Percentiles rank a stretch among this genome's conserved stretches.
Conservation (phyloP, 1,140 invertebrate species). For the Brachionus angularis region DNA sequence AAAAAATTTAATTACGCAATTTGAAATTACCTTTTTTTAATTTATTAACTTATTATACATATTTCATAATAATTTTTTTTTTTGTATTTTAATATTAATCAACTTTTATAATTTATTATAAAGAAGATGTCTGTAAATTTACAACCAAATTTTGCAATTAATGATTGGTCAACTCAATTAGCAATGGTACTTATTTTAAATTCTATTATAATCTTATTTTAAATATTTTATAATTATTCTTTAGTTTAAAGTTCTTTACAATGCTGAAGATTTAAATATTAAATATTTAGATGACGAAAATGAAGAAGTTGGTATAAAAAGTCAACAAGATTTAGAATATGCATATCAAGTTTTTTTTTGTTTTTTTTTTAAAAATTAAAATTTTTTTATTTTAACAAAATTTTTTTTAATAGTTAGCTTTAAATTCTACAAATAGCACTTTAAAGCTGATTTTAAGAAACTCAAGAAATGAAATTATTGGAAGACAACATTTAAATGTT, state of each 20-base stretch:
- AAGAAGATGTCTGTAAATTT: not conserved
- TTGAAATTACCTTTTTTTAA: no score
- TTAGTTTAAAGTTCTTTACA: slow-evolving; percentile 19
- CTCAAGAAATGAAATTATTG: not conserved
- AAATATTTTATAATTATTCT: no score
- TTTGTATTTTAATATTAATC: no score
- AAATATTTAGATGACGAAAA: slow-evolving; percentile 34
- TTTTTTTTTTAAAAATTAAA: not conserved
- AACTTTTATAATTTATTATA: no score
- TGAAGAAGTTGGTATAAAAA: slow-evolving; percentile 29
- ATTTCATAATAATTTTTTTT: no score
- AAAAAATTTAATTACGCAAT: no score
- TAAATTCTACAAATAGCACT: not conserved
- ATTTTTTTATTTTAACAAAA: not conserved
- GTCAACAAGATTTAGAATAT: slow-evolving; percentile 21
- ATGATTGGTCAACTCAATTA: not conserved
- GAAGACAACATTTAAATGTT: not conserved
- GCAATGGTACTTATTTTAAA: not conserved
- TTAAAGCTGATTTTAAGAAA: slow-evolving; percentile 9
- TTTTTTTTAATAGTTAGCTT: not conserved
- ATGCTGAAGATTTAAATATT: not conserved
- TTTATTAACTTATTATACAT: no score
- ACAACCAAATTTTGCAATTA: not conserved
- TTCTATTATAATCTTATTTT: no score
- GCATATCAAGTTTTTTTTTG: slow-evolving; percentile 3